Evolutionary conservation across 2,113 vertebrate species (phyloP).

Genomic region (Paradoxurus hermaphroditus): DNA sequence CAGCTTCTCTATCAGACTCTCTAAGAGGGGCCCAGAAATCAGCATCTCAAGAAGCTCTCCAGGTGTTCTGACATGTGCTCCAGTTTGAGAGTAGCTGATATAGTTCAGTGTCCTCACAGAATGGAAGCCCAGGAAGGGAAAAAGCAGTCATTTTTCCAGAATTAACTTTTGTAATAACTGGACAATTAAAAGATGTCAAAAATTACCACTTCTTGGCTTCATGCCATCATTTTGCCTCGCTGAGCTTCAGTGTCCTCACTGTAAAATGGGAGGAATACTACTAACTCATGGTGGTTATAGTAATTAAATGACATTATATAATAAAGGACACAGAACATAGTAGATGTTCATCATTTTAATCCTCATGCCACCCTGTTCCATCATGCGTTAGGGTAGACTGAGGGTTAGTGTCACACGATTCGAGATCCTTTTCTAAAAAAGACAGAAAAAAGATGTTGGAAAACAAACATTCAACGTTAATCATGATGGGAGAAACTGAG

Average conservation of each 20-base stretch:
- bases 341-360: not conserved
- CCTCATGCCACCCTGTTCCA: not conserved
- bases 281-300: not conserved
- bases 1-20: not conserved
- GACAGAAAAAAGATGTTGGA: not conserved
- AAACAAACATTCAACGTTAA: not conserved
- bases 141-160: not conserved
- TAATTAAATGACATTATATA: not conserved
- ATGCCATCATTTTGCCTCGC: not conserved
- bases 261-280: not conserved
- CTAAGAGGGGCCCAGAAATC: no score
- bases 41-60: not conserved
- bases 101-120: not conserved
- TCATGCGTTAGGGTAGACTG: not conserved
- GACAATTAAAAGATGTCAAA: not conserved
- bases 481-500: not conserved
- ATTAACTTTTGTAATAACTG: not conserved
- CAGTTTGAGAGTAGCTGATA: not conserved
- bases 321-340: not conserved
- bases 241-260: not conserved
- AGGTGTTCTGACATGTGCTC: not conserved
- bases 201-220: not conserved
- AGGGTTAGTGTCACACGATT: not conserved
- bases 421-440: not conserved
- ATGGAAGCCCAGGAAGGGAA: not conserved